phyloP scores from a whole-genome alignment of 1,140 invertebrate genomes.

The Druon quercuslanigerum region DNA sequence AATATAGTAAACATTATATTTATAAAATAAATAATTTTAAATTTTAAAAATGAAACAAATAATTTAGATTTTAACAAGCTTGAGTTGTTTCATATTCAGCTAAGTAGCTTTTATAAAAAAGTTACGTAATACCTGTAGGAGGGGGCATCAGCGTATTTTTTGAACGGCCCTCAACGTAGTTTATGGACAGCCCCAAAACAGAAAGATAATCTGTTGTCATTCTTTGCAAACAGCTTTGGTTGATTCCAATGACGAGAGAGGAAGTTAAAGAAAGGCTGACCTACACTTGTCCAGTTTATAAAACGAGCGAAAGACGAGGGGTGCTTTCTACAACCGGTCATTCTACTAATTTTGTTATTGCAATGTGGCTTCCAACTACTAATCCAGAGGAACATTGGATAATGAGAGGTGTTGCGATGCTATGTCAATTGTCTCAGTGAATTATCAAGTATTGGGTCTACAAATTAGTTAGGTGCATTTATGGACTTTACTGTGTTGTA shows the following conservation, averaged over 20 bases:
- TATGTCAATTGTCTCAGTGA: slow-evolving; percentile 85
- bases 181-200: neutral
- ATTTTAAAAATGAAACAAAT: slow-evolving; percentile 2
- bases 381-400: slow-evolving; percentile 89
- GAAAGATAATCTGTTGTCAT: neutral
- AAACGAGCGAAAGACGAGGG: slow-evolving; percentile 90
- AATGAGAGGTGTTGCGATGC: slow-evolving; percentile 89
- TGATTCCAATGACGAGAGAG: slow-evolving; percentile 84
- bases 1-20: no score
- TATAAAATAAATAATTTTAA: no score
- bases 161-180: no score
- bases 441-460: neutral
- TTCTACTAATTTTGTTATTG: slow-evolving; percentile 94
- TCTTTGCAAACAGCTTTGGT: slow-evolving; percentile 83
- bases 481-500: no score
- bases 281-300: slow-evolving; percentile 92
- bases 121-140: no score
- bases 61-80: neutral
- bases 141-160: no score
- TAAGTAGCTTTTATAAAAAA: no score
- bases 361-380: slow-evolving; percentile 84
- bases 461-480: no score
- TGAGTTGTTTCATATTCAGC: no score
- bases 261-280: slow-evolving; percentile 80
- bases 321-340: slow-evolving; percentile 94